Conservation (phyloP, 1,140 invertebrate genomes). For the Drosophila triauraria region DNA sequence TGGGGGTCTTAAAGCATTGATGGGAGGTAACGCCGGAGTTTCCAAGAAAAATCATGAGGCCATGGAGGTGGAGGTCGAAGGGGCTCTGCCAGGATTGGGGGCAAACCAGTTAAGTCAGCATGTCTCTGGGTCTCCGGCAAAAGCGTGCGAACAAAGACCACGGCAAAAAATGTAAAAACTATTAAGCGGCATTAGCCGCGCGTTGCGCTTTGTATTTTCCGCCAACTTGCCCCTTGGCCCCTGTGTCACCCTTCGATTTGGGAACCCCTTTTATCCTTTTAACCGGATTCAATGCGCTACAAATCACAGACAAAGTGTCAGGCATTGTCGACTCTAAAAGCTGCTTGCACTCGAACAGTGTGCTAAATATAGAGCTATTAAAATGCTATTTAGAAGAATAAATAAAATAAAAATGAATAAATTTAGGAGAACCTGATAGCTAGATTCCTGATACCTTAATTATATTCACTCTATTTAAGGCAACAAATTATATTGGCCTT, state of each 20-base stretch:
- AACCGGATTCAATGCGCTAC: slow-evolving; percentile 45
- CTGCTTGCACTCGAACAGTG: background rate
- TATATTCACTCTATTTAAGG: background rate
- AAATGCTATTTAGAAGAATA: background rate
- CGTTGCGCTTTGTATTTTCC: slow-evolving; percentile 75
- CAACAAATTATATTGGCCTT: background rate
- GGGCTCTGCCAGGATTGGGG: slow-evolving; percentile 23
- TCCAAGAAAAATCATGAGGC: slow-evolving; percentile 13
- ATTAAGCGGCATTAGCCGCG: slow-evolving; percentile 81
- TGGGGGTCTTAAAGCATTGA: slow-evolving; percentile 51
- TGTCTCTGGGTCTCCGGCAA: slow-evolving; percentile 45
- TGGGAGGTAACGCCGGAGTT: slow-evolving; percentile 9
- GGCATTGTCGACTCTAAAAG: slow-evolving; percentile 31
- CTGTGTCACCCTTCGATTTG: slow-evolving; percentile 7
- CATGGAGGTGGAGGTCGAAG: background rate
- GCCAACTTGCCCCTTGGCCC: background rate
- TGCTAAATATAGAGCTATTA: background rate
- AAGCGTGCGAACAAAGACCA: slow-evolving; percentile 62
- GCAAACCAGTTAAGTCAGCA: slow-evolving; percentile 80
- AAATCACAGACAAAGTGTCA: slow-evolving; percentile 28
- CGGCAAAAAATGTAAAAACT: slow-evolving; percentile 78
- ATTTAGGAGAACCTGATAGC: background rate
- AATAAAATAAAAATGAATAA: background rate
- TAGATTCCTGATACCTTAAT: background rate
- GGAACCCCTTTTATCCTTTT: slow-evolving; percentile 21